phyloP scores from a whole-genome alignment of 2,888 invertebrate genomes.

The Anorthoa munda region DNA sequence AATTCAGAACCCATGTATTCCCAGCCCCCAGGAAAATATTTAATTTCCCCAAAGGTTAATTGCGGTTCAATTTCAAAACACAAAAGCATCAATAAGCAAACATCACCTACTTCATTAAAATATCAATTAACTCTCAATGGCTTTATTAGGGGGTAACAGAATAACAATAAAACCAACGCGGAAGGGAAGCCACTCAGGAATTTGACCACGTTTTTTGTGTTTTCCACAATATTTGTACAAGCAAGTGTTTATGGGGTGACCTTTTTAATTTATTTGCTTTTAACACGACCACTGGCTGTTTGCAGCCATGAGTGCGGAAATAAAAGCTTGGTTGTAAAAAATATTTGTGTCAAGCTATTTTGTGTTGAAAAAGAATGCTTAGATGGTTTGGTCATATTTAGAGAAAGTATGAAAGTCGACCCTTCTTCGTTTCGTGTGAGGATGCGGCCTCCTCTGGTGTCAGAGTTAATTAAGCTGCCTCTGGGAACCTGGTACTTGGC shows the following conservation, averaged over 20 bases:
- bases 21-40: constrained; percentile 7
- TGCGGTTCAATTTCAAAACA: constrained; percentile 29
- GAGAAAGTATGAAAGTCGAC: too few relatives aligned
- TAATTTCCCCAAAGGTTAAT: constrained; percentile 10
- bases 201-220: constrained; percentile 46
- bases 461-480: too few relatives aligned
- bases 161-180: constrained; percentile 31
- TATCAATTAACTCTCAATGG: constrained; percentile 28
- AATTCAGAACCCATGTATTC: neutral
- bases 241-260: constrained; percentile 34
- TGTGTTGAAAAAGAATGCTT: neutral
- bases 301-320: constrained; percentile 16
- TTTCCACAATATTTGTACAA: constrained; percentile 32
- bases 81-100: constrained; percentile 25
- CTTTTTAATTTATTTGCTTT: constrained; percentile 55
- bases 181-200: constrained; percentile 21
- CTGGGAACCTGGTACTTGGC: too few relatives aligned
- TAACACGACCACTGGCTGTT: constrained; percentile 40
- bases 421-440: too few relatives aligned
- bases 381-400: too few relatives aligned
- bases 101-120: constrained; percentile 36
- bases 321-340: constrained; percentile 9
- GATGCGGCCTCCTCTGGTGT: too few relatives aligned
- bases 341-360: neutral
- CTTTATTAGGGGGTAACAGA: constrained; percentile 20